Conservation (phyloP, 2,113 vertebrate genomes). For the Cottus gobio region DNA sequence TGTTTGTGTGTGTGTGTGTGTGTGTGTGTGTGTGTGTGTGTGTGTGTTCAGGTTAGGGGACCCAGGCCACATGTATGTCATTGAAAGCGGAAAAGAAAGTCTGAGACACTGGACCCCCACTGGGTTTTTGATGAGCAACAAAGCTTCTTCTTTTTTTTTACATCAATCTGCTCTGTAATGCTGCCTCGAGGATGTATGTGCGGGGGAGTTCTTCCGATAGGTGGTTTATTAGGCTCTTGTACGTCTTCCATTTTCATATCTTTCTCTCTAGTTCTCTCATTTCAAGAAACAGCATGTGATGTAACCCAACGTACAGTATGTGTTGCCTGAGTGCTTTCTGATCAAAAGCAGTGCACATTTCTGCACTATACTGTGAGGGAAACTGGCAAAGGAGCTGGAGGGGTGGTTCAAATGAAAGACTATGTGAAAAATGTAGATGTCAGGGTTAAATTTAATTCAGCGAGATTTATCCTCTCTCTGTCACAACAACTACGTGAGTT, state of each 20-base stretch:
- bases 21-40: background rate
- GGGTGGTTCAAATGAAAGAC: background rate
- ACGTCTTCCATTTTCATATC: slow-evolving; percentile 12
- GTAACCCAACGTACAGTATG: background rate
- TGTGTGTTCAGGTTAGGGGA: slow-evolving; percentile 47
- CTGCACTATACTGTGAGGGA: background rate
- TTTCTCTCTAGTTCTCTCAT: background rate
- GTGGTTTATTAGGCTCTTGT: slow-evolving; percentile 6
- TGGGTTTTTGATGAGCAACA: slow-evolving; percentile 56
- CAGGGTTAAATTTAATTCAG: slow-evolving; percentile 41
- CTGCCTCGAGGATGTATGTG: slow-evolving; percentile 4
- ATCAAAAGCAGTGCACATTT: slow-evolving; percentile 13
- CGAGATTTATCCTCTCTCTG: slow-evolving; percentile 27
- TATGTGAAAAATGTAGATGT: slow-evolving; percentile 30
- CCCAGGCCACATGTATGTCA: slow-evolving; percentile 33
- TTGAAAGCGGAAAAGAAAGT: slow-evolving; percentile 23
- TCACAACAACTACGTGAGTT: slow-evolving; percentile 52
- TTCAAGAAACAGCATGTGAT: slow-evolving; percentile 40
- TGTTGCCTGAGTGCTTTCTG: slow-evolving; percentile 12
- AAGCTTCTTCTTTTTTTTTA: slow-evolving; percentile 24
- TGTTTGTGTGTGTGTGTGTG: slow-evolving; percentile 31
- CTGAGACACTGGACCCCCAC: slow-evolving; percentile 37
- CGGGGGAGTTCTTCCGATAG: slow-evolving; percentile 3
- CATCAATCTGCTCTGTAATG: slow-evolving; percentile 20
- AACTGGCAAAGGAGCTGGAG: background rate